These are phyloP conservation scores for Steinernema hermaphroditum DNA, from an alignment of 2,888 invertebrate species.

Conservation along the genomic window DNA sequence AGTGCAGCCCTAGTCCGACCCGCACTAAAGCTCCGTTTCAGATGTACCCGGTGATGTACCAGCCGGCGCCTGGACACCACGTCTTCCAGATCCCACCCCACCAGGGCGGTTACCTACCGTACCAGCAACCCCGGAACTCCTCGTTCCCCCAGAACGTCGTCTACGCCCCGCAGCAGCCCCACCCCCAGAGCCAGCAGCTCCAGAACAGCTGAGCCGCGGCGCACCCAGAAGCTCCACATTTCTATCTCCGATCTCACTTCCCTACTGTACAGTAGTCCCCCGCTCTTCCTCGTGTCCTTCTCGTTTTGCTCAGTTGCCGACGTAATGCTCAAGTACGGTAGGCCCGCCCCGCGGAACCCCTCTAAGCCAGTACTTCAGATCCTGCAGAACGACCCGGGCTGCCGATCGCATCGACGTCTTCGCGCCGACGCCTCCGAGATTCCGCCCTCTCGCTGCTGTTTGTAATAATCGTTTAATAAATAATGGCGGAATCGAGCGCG, in stretches of 20 bases:
- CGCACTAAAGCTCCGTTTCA: neutral
- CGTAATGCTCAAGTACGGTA: slow-evolving; percentile 6
- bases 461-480: no score
- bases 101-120: neutral
- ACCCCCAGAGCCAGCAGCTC: neutral
- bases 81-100: neutral
- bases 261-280: neutral
- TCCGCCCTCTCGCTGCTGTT: no score
- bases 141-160: neutral
- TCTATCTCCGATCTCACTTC: slow-evolving; percentile 13
- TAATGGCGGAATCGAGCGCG: no score
- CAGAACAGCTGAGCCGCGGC: neutral
- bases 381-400: no score
- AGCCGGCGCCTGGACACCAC: neutral
- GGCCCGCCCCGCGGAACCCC: no score
- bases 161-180: neutral
- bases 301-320: slow-evolving; percentile 19
- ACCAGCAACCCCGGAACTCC: neutral
- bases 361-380: no score
- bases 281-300: neutral
- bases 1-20: no score
- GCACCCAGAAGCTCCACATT: neutral
- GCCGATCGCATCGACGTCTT: no score
- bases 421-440: no score
- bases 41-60: slow-evolving; percentile 2